These are phyloP conservation scores for Notothenia rossii DNA, from an alignment of 2,113 vertebrate genomes.

Conservation along the genomic window DNA sequence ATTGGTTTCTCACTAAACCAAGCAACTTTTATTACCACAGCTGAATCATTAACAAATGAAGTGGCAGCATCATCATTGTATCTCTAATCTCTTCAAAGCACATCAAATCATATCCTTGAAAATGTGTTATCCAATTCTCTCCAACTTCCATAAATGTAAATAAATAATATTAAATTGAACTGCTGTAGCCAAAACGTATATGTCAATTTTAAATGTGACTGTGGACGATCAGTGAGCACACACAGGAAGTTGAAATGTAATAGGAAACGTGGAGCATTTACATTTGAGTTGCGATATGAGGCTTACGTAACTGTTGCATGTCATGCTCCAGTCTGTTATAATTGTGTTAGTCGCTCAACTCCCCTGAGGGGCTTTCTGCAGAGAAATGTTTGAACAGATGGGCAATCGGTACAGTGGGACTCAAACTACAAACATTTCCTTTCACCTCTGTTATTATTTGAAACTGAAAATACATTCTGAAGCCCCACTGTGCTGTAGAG, in stretches of 20 bases:
- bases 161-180: constrained; percentile 33
- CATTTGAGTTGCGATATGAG: constrained; percentile 50
- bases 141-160: constrained; percentile 2
- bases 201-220: constrained; percentile 52
- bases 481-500: constrained; percentile 11
- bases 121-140: constrained; percentile 10
- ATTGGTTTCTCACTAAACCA: background rate
- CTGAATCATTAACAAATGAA: constrained; percentile 21
- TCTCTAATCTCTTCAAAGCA: too few species aligned
- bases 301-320: constrained; percentile 48
- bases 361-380: constrained; percentile 25
- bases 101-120: constrained; percentile 23
- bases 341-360: constrained; percentile 48
- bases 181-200: constrained; percentile 9
- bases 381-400: constrained; percentile 25
- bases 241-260: constrained; percentile 34
- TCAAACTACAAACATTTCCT: constrained; percentile 26
- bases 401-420: background rate
- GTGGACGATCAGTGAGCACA: constrained; percentile 6
- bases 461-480: constrained; percentile 3
- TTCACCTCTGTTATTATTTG: constrained; percentile 42
- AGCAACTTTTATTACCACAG: background rate
- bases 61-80: background rate
- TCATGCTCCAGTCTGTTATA: constrained; percentile 61
- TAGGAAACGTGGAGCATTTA: constrained; percentile 48